Evolutionary conservation across 2,113 vertebrate genomes (phyloP), one percentile per base, ranked within the genome.

Genomic region (Pelusios castaneus): DNA sequence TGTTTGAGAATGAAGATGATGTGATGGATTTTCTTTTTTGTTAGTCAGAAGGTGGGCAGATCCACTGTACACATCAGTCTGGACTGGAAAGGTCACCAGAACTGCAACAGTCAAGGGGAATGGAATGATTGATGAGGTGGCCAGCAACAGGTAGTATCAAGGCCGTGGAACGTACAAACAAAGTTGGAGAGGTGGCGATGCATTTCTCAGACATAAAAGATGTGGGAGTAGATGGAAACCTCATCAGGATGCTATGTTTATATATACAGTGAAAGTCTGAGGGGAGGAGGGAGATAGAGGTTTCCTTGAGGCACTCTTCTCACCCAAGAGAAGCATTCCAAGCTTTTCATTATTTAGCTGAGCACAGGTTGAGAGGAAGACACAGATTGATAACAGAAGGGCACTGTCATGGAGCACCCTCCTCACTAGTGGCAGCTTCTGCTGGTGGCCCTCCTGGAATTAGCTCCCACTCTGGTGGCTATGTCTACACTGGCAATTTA

Each of bases 321-420:
- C 22, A 83, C 11, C 1, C 11, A 91, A 80, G 41, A 92, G 41
- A 58, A 90, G 25, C 77, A 75, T 56, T 45, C 45, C 41, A 86
- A 27, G 27, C 24, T 54, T 82, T 67, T 70, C 80, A 96, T 43
- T 52, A 17, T 38, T 60, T 10, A 80, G 6, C 41, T 4, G 8
- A 58, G 85, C 75, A 79, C 55, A 85, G 8, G 27, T 13, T 45
- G 25, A 81, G 80, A 85, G 54, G 56, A 95, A 90, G 80, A 63
- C 5, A 17, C 10, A 93, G 84, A 87, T 84, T 90, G 91, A 92
- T 2, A 67, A 38, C 10, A 70, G 19, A 38, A 70, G 63, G 63
- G 16, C 17, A 67, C 34, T 6, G 34, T 34, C 17, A n/a, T 19
- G 5, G 63, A 34, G 17, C n/a, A n/a, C 34, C 63, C 16, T 67